Percentiles rank a stretch among this genome's conserved stretches.
These are phyloP conservation scores for Ceratina australensis DNA, from an alignment of 1,140 invertebrate genomes.

Conservation along the genomic window DNA sequence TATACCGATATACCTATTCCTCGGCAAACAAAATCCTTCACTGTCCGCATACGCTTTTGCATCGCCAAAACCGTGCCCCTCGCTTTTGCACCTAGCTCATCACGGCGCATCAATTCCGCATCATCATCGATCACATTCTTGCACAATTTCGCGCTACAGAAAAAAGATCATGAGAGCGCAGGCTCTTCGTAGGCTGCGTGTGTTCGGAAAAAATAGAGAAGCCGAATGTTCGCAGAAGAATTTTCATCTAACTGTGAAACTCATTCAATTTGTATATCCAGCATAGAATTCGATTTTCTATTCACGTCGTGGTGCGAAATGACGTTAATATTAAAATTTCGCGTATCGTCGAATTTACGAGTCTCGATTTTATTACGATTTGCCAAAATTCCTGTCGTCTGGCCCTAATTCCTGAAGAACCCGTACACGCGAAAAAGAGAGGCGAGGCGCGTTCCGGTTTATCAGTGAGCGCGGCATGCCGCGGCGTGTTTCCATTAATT, in stretches of 20 bases:
- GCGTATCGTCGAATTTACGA: too few relatives aligned
- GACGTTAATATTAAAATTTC: too few relatives aligned
- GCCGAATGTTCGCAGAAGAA: too few relatives aligned
- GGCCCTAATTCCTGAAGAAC: too few relatives aligned
- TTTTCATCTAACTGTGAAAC: too few relatives aligned
- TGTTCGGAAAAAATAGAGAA: not conserved
- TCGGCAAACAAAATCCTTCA: not conserved
- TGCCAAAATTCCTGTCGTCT: too few relatives aligned
- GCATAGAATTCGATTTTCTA: too few relatives aligned
- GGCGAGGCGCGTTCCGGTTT: constrained; percentile 69
- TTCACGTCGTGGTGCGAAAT: not conserved
- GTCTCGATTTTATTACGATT: too few relatives aligned
- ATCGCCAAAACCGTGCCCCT: not conserved
- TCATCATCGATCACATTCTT: constrained; percentile 3
- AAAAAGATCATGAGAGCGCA: not conserved
- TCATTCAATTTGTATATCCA: too few relatives aligned
- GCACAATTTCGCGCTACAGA: not conserved
- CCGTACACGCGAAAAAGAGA: constrained; percentile 62
- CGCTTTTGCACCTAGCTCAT: not conserved
- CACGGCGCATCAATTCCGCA: constrained; percentile 4
- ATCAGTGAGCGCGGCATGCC: constrained; percentile 71
- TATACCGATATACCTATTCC: not conserved
- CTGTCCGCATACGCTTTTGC: not conserved
- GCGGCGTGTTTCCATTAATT: constrained; percentile 78
- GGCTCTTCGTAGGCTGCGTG: not conserved